Percentiles rank a stretch among this genome's conserved stretches.
phyloP scores from a whole-genome alignment of 2,888 invertebrate species.

The Diachrysia chrysitis region DNA sequence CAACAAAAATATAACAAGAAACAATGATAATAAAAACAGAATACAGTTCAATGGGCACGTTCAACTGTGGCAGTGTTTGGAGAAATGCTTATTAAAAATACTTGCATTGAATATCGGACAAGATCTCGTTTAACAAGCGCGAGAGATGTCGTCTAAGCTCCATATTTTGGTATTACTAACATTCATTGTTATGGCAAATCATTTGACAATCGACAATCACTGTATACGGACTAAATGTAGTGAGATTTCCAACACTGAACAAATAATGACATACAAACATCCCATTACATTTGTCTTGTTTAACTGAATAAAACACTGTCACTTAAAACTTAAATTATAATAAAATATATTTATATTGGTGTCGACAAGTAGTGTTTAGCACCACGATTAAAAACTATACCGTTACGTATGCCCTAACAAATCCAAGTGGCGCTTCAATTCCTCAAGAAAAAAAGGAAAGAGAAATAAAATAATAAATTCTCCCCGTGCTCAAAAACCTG shows the following conservation, averaged over 20 bases:
- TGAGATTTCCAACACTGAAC: slow-evolving; percentile 64
- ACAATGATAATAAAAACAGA: slow-evolving; percentile 79
- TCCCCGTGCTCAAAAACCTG: slow-evolving; percentile 60
- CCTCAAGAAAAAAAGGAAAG: slow-evolving; percentile 62
- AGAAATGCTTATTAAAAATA: slow-evolving; percentile 60
- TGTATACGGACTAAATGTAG: slow-evolving; percentile 59
- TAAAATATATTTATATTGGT: slow-evolving; percentile 78
- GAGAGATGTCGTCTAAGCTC: slow-evolving; percentile 36
- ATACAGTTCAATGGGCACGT: slow-evolving; percentile 64
- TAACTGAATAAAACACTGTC: slow-evolving; percentile 71
- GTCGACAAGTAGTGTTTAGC: slow-evolving; percentile 80
- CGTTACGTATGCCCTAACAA: slow-evolving; percentile 76
- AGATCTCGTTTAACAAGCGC: slow-evolving; percentile 9
- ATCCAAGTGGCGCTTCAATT: slow-evolving; percentile 72
- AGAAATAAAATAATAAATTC: slow-evolving; percentile 53
- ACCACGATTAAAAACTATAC: slow-evolving; percentile 80
- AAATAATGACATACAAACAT: slow-evolving; percentile 56
- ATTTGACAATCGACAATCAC: slow-evolving; percentile 43
- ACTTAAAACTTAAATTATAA: slow-evolving; percentile 81
- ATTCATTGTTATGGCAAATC: slow-evolving; percentile 57
- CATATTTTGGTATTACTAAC: slow-evolving; percentile 53
- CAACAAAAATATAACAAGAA: slow-evolving; percentile 81
- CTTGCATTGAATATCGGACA: slow-evolving; percentile 43
- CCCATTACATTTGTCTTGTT: slow-evolving; percentile 68
- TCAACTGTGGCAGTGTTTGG: slow-evolving; percentile 77